Conservation (phyloP, 2,113 vertebrate genomes). For the Oreotrochilus melanogaster region DNA sequence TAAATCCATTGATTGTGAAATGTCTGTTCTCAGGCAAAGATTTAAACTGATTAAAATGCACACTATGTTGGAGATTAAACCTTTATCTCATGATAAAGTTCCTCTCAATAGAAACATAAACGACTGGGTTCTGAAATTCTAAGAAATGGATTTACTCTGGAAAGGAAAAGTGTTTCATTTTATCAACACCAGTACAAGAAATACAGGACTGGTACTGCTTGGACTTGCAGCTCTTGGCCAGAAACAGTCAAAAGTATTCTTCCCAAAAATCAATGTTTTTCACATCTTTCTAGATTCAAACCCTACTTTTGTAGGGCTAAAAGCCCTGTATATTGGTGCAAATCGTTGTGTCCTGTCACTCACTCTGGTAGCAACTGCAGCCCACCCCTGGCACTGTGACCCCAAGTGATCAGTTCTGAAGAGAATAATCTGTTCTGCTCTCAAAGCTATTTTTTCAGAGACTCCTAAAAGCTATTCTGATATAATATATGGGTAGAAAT, state of each 20-base stretch:
- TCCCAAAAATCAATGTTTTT: neutral
- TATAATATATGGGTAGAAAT: neutral
- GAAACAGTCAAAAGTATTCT: neutral
- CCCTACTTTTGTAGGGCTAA: neutral
- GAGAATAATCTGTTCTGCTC: neutral
- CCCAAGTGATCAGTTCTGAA: neutral
- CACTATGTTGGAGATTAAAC: conserved; percentile 31
- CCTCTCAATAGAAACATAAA: conserved; percentile 26
- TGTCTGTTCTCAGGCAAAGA: conserved; percentile 21
- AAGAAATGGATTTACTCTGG: conserved; percentile 45
- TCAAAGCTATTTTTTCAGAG: neutral
- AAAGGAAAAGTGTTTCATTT: conserved; percentile 17
- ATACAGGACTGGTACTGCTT: neutral
- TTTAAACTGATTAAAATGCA: conserved; percentile 58
- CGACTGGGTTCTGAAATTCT: conserved; percentile 17
- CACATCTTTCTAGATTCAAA: neutral
- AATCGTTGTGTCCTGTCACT: rapidly evolving
- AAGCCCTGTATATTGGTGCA: neutral
- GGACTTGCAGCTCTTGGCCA: neutral
- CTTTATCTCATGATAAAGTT: conserved; percentile 48
- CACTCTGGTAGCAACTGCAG: neutral
- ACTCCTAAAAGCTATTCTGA: neutral
- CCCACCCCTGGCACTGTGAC: neutral
- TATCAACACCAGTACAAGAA: neutral
- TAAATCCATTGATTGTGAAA: conserved; percentile 51